Conservation (phyloP, 1,140 invertebrate genomes). For the Popillia japonica region DNA sequence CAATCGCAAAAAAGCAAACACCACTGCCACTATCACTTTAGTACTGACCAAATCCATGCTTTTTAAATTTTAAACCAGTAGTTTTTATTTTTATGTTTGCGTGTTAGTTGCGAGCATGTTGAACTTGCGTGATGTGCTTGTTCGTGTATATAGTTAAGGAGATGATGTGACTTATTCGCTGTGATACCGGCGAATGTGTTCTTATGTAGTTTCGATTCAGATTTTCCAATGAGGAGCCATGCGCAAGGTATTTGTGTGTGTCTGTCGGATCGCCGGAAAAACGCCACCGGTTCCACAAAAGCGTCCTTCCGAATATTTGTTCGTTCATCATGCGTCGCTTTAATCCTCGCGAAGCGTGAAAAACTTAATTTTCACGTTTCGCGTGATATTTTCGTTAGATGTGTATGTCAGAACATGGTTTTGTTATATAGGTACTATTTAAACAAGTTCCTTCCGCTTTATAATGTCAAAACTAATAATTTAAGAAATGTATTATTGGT, state of each 20-base stretch:
- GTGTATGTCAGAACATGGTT: not conserved
- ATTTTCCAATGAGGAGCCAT: constrained; percentile 30
- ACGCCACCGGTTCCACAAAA: not conserved
- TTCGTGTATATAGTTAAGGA: not conserved
- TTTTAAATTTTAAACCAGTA: not conserved
- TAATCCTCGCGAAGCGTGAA: not conserved
- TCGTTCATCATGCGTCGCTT: not conserved
- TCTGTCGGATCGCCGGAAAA: not conserved
- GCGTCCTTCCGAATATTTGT: constrained; percentile 8
- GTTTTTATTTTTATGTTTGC: not conserved
- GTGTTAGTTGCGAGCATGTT: not conserved
- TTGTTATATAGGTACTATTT: too few species aligned
- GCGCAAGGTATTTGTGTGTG: not conserved
- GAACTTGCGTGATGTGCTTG: not conserved
- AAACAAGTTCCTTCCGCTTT: too few species aligned
- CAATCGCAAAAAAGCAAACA: constrained; percentile 56
- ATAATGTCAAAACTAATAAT: too few species aligned
- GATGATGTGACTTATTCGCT: constrained; percentile 4
- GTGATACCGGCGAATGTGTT: not conserved
- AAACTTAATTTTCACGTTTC: not conserved
- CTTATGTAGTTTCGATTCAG: constrained; percentile 28
- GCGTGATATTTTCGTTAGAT: not conserved
- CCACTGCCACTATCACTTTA: constrained; percentile 56
- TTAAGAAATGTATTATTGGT: too few species aligned
- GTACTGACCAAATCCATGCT: constrained; percentile 44